These are phyloP conservation scores for Sciurus niger DNA, from an alignment of 2,113 vertebrate species.

Conservation along the genomic window DNA sequence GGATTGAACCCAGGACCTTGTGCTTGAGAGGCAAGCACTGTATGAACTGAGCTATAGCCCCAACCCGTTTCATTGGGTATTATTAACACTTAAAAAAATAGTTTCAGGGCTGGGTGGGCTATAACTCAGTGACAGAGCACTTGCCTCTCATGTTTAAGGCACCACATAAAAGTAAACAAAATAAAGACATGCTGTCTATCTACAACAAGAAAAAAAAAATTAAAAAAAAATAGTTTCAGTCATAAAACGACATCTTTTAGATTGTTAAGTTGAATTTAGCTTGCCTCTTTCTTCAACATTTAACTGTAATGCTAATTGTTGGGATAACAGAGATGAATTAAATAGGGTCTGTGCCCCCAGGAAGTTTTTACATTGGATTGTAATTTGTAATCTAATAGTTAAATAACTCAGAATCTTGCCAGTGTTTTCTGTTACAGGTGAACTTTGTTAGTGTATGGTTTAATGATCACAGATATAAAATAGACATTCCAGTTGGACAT, in stretches of 20 bases:
- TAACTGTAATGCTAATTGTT: conserved; percentile 39
- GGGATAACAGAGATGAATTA: conserved; percentile 35
- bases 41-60: too few species aligned
- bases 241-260: conserved; percentile 52
- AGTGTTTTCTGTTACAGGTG: conserved; percentile 48
- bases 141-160: too few species aligned
- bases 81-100: conserved; percentile 56
- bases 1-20: too few species aligned
- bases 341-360: conserved; percentile 22
- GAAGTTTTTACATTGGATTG: conserved; percentile 40
- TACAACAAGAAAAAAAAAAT: too few species aligned
- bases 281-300: background rate
- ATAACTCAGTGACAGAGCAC: too few species aligned
- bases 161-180: too few species aligned
- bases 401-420: conserved; percentile 40
- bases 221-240: background rate
- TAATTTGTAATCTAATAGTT: conserved; percentile 60
- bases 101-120: background rate
- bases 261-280: conserved; percentile 55
- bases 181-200: too few species aligned
- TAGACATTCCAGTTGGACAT: background rate
- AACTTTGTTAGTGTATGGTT: conserved; percentile 57
- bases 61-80: background rate
- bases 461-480: conserved; percentile 60
- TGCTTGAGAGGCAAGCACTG: too few species aligned